Percentiles rank a stretch among this genome's conserved stretches.
Evolutionary conservation across 2,888 invertebrate genomes (phyloP).

Genomic region (Antitype chi): DNA sequence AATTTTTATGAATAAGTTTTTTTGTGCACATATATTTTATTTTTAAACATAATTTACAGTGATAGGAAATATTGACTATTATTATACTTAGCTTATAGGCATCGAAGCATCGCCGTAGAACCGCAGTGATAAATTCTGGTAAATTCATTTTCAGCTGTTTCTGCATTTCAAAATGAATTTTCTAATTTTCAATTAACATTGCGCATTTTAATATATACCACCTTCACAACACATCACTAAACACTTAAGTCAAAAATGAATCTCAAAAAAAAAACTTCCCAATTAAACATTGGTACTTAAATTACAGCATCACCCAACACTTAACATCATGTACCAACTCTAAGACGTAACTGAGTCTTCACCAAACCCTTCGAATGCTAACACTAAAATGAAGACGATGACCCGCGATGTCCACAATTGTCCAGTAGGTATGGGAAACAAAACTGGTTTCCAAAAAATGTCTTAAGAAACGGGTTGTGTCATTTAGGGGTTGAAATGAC

Average conservation of each 20-base stretch:
- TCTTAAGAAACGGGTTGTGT: conserved; percentile 70
- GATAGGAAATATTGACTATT: neutral
- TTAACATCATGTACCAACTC: conserved; percentile 11
- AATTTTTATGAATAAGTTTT: neutral
- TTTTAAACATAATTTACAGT: neutral
- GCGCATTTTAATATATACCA: neutral
- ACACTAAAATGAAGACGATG: conserved; percentile 69
- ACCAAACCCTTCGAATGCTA: conserved; percentile 64
- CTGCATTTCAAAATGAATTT: accelerated
- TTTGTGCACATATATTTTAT: neutral
- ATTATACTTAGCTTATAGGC: conserved; percentile 46
- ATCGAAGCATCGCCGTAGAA: no score
- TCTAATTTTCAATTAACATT: neutral
- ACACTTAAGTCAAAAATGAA: neutral
- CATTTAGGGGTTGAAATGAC: conserved; percentile 70
- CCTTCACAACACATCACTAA: conserved; percentile 7
- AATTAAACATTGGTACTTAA: neutral
- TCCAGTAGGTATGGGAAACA: conserved; percentile 75
- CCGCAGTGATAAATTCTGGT: neutral
- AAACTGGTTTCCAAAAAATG: conserved; percentile 68
- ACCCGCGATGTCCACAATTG: conserved; percentile 68
- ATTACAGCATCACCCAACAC: conserved; percentile 13
- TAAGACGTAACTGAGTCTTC: conserved; percentile 4
- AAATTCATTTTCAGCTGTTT: neutral
- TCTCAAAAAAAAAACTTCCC: accelerated